Conservation (phyloP, 2,888 invertebrate genomes). For the Cosmorhoe ocellata region DNA sequence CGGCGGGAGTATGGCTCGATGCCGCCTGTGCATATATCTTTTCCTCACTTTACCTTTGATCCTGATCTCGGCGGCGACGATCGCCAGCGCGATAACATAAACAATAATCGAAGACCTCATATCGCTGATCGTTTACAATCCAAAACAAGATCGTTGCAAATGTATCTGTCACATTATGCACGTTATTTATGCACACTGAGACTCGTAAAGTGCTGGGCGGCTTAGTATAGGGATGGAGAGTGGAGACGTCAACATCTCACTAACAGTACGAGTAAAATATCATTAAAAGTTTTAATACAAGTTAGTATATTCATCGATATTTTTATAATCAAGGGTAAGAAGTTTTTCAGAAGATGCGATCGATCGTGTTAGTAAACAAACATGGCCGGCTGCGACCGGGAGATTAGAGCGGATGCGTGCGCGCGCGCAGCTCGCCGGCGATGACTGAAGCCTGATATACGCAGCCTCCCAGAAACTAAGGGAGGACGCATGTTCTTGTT, state of each 20-base stretch:
- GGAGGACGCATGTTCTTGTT: constrained; percentile 39
- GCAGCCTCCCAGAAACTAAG: constrained; percentile 64
- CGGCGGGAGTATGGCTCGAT: constrained; percentile 69
- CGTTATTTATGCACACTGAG: constrained; percentile 67
- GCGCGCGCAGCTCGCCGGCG: constrained; percentile 71
- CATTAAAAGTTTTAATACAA: constrained; percentile 53
- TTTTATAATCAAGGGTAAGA: constrained; percentile 45
- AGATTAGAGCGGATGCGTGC: constrained; percentile 62
- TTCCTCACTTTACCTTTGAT: constrained; percentile 78
- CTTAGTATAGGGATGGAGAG: constrained; percentile 64
- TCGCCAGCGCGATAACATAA: constrained; percentile 70
- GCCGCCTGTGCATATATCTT: constrained; percentile 68
- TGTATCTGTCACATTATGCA: constrained; percentile 78
- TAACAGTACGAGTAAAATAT: constrained; percentile 68
- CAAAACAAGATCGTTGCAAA: constrained; percentile 61
- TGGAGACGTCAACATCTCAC: constrained; percentile 71
- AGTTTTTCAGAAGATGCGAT: constrained; percentile 43
- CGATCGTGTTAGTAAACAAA: constrained; percentile 70
- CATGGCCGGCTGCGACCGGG: constrained; percentile 38
- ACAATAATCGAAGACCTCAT: constrained; percentile 74
- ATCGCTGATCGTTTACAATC: constrained; percentile 64
- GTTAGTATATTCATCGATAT: constrained; percentile 33
- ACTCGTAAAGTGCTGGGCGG: constrained; percentile 60
- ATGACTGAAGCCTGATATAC: constrained; percentile 75
- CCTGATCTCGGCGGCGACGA: constrained; percentile 70